Evolutionary conservation across 2,888 invertebrate genomes (phyloP).

Genomic region (Antitype chi): DNA sequence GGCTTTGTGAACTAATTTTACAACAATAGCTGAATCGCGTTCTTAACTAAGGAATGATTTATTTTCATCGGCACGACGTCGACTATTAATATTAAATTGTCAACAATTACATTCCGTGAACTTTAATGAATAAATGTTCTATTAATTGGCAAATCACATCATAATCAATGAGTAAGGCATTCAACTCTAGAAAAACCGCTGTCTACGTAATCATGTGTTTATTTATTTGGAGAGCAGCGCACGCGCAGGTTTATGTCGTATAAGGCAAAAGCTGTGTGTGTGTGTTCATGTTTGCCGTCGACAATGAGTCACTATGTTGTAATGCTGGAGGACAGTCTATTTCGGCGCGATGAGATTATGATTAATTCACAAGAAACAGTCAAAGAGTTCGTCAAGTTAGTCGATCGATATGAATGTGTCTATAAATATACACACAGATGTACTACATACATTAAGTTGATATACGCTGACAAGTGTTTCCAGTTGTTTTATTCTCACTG

Average conservation of each 20-base stretch:
- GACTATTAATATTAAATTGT: conserved; percentile 61
- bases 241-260: conserved; percentile 75
- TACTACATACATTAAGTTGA: not conserved
- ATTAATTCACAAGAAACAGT: conserved; percentile 76
- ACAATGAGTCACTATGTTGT: conserved; percentile 87
- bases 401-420: conserved; percentile 46
- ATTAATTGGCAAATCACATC: conserved; percentile 78
- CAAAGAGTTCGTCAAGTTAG: conserved; percentile 62
- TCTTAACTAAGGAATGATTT: conserved; percentile 55
- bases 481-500: conserved; percentile 10
- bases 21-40: conserved; percentile 51
- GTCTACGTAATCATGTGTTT: conserved; percentile 81
- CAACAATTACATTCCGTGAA: conserved; percentile 76
- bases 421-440: conserved; percentile 23
- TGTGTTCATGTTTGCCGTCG: conserved; percentile 79
- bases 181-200: conserved; percentile 89
- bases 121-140: conserved; percentile 77
- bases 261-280: conserved; percentile 81
- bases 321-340: conserved; percentile 86
- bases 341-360: conserved; percentile 88
- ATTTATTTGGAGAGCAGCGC: conserved; percentile 80
- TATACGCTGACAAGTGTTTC: conserved; percentile 1
- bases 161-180: conserved; percentile 78
- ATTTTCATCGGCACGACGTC: conserved; percentile 55
- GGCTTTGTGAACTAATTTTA: conserved; percentile 52